Percentiles rank a stretch among this genome's conserved stretches.
Evolutionary conservation across 2,113 vertebrate species (phyloP).

Genomic region (Mesoclemmys tuberculata): DNA sequence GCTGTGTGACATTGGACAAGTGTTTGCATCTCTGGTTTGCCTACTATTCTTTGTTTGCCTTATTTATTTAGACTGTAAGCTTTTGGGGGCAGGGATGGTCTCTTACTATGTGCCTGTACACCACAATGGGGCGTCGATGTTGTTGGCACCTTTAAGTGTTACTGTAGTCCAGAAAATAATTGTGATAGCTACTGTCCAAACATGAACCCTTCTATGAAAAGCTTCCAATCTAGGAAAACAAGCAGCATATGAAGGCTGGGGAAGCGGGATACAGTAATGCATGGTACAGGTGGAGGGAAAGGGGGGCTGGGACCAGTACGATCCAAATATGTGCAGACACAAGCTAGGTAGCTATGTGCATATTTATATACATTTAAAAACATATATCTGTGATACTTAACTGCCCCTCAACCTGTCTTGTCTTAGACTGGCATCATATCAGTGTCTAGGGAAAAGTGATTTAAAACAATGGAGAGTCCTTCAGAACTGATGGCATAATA

Average conservation of each 20-base stretch:
- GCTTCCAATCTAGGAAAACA: neutral
- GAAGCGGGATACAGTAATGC: neutral
- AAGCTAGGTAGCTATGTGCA: neutral
- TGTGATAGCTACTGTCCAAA: neutral
- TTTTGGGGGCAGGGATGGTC: neutral
- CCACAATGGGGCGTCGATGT: neutral
- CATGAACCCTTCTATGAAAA: neutral
- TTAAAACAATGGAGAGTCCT: neutral
- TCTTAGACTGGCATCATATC: neutral
- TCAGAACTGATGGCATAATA: neutral
- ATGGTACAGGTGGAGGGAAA: neutral
- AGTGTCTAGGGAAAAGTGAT: neutral
- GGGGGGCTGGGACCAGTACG: neutral
- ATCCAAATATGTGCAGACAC: neutral
- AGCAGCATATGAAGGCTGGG: neutral
- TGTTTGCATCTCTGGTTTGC: neutral
- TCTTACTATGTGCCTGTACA: neutral
- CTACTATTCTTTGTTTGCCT: neutral
- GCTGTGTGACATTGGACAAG: neutral
- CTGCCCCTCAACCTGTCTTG: neutral
- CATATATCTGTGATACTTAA: rapidly evolving
- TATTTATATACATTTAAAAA: neutral
- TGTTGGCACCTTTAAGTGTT: neutral
- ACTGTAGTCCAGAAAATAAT: rapidly evolving
- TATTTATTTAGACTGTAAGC: neutral